A percentile compares a stretch with the other conserved stretches of the same genome.
These are phyloP conservation scores for Heteromurus nitidus DNA, from an alignment of 2,888 invertebrate genomes.

Conservation along the genomic window DNA sequence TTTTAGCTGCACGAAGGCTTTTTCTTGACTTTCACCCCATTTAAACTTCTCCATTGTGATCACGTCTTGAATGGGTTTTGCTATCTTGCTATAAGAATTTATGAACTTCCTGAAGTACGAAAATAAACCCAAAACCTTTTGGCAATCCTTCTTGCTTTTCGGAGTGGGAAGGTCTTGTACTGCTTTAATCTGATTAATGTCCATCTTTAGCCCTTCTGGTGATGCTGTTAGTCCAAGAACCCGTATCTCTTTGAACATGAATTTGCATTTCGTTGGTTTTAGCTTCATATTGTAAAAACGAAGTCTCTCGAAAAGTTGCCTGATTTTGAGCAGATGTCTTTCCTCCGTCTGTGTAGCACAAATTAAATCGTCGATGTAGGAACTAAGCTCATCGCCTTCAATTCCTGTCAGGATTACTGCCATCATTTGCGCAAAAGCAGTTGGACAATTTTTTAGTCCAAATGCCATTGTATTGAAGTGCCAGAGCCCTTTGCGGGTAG, in stretches of 20 bases:
- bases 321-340: not conserved
- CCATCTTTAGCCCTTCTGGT: slow-evolving; percentile 37
- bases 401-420: not conserved
- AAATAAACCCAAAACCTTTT: slow-evolving; percentile 4
- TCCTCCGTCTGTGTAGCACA: not conserved
- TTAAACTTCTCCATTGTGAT: not conserved
- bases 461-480: not conserved
- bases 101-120: slow-evolving; percentile 11
- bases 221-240: slow-evolving; percentile 1
- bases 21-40: not conserved
- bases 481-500: not conserved
- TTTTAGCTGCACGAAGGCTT: slow-evolving; percentile 20
- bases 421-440: slow-evolving; percentile 10
- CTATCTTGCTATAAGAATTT: not conserved
- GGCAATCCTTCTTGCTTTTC: slow-evolving; percentile 17
- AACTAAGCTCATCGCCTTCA: not conserved
- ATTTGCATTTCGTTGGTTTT: slow-evolving; percentile 37
- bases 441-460: not conserved
- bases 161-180: slow-evolving; percentile 47
- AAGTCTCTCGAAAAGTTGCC: not conserved
- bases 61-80: not conserved
- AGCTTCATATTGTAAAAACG: slow-evolving; percentile 5
- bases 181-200: slow-evolving; percentile 38
- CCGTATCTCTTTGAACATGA: not conserved
- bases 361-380: slow-evolving; percentile 33